A percentile compares a stretch with the other conserved stretches of the same genome.
Evolutionary conservation across 2,797 vertebrate genomes (phyloP).

Genomic region (Helarctos malayanus): DNA sequence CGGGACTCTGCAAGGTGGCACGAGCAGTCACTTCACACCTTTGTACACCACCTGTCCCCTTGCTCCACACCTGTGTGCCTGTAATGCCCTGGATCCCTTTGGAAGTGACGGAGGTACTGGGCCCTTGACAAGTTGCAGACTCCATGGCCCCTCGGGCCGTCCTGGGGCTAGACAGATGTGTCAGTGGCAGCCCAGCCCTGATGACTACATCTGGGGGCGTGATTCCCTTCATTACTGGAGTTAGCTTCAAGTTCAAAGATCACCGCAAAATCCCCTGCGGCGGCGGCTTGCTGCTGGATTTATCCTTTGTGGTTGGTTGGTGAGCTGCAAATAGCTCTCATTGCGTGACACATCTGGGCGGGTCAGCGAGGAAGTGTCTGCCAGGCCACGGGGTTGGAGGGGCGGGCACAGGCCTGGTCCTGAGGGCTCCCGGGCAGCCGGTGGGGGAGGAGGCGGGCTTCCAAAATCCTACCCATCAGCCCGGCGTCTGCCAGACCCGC

Average conservation of each 20-base stretch:
- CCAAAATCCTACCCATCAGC: neutral
- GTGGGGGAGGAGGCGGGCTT: neutral
- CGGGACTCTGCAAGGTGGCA: fast-evolving
- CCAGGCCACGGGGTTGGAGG: neutral
- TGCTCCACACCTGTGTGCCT: no score
- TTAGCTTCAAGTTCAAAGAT: neutral
- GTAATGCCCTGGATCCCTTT: neutral
- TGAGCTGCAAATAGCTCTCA: neutral
- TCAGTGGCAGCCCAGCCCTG: neutral
- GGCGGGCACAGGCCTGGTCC: neutral
- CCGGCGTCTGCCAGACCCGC: fast-evolving
- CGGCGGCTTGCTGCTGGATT: neutral
- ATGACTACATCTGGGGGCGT: neutral
- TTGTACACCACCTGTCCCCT: neutral
- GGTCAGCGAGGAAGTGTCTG: neutral
- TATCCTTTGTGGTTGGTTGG: neutral
- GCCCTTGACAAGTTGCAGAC: neutral
- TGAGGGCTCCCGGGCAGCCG: no score
- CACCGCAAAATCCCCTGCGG: neutral
- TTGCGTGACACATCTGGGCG: neutral
- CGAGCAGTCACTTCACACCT: fast-evolving
- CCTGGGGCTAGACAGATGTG: neutral
- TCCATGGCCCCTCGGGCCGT: fast-evolving
- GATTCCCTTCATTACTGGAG: neutral
- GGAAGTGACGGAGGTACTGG: neutral